A percentile compares a stretch with the other conserved stretches of the same genome.
These are phyloP conservation scores for Laticauda colubrina DNA, from an alignment of 2,113 vertebrate genomes.

Conservation along the genomic window DNA sequence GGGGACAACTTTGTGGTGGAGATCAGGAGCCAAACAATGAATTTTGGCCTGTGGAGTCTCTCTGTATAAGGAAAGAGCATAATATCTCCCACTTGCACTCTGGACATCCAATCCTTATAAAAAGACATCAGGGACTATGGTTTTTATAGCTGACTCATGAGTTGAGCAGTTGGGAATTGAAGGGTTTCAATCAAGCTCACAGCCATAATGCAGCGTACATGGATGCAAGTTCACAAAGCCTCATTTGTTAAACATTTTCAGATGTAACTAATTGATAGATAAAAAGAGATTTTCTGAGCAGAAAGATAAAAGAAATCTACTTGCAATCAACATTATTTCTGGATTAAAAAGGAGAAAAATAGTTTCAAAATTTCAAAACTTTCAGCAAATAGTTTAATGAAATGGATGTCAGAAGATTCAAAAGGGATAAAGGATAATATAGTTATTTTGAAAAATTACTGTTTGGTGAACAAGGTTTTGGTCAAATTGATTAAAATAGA, in stretches of 20 bases:
- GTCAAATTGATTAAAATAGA: not conserved
- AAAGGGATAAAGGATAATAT: not conserved
- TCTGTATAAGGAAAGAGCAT: not conserved
- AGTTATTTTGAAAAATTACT: not conserved
- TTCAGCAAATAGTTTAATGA: not conserved
- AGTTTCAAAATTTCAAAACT: not conserved
- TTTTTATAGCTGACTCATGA: not conserved
- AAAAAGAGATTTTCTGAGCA: not conserved
- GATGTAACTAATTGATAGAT: not conserved
- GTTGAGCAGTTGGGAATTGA: not conserved
- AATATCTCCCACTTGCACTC: not conserved
- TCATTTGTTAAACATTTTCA: not conserved
- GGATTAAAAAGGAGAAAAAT: not conserved
- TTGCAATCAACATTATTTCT: not conserved
- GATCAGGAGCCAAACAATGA: not conserved
- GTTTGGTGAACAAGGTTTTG: not conserved
- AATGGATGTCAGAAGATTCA: not conserved
- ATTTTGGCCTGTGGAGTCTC: not conserved
- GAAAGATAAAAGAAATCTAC: not conserved
- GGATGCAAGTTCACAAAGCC: not conserved
- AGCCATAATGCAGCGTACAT: not conserved
- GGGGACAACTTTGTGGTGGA: not conserved
- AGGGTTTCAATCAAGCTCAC: not conserved
- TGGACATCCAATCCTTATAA: not conserved
- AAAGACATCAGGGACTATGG: not conserved